Conservation (phyloP, 1,140 invertebrate species). For the Lasioglossum baleicum region DNA sequence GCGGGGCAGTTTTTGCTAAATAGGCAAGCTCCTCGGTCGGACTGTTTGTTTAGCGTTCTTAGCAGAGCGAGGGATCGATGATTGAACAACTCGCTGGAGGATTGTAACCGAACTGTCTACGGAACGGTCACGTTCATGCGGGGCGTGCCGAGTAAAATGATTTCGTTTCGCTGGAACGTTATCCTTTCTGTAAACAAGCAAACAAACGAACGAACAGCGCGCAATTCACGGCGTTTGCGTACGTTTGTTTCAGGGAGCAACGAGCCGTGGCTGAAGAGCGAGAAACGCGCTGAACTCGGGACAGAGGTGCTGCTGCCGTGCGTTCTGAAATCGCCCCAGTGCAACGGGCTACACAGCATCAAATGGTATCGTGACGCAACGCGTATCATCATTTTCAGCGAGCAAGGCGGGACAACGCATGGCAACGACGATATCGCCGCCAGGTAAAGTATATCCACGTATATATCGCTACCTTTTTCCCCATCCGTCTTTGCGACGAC, state of each 20-base stretch:
- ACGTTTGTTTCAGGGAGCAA: constrained; percentile 73
- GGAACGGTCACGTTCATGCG: constrained; percentile 9
- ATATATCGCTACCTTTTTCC: no score
- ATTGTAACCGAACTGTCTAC: neutral
- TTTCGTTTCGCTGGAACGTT: neutral
- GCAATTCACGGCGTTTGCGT: constrained; percentile 24
- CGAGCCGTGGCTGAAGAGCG: constrained; percentile 77
- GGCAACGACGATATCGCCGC: constrained; percentile 87
- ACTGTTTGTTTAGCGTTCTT: neutral
- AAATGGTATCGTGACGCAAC: constrained; percentile 93
- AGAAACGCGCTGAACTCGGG: constrained; percentile 80
- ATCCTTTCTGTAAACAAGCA: constrained; percentile 29
- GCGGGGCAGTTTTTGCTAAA: no score
- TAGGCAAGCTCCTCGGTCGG: neutral
- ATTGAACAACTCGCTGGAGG: neutral
- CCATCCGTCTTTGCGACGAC: no score
- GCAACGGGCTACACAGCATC: constrained; percentile 91
- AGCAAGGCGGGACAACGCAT: constrained; percentile 85
- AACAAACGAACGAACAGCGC: constrained; percentile 1
- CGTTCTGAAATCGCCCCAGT: constrained; percentile 86
- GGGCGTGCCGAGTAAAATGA: neutral
- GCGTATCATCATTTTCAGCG: constrained; percentile 92
- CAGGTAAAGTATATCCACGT: constrained; percentile 81
- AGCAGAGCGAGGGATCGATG: neutral
- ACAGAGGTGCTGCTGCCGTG: constrained; percentile 87